Evolutionary conservation across 2,113 vertebrate genomes (phyloP).

Genomic region (Sceloporus tristichus): DNA sequence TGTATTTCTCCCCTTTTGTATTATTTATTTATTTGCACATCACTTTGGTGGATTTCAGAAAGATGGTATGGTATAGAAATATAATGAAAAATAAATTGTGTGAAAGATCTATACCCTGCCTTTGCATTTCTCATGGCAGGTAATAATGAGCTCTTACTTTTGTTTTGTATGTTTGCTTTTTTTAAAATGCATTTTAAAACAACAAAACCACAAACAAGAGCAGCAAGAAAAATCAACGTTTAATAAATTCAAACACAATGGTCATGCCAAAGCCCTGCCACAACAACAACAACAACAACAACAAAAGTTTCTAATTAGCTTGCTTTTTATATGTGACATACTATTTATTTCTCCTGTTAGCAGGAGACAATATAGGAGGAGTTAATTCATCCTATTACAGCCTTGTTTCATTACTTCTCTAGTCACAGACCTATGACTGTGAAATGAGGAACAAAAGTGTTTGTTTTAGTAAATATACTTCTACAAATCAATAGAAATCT

Average conservation of each 20-base stretch:
- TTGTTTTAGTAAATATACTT: neutral
- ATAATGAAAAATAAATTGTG: too few relatives aligned
- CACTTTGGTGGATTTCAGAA: too few relatives aligned
- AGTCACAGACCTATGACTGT: neutral
- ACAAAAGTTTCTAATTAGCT: neutral
- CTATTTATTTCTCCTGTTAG: conserved; percentile 5
- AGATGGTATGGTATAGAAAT: too few relatives aligned
- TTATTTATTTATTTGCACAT: too few relatives aligned
- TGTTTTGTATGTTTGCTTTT: neutral
- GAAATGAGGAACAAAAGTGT: rapidly evolving
- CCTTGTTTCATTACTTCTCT: neutral
- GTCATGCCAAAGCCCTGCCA: neutral
- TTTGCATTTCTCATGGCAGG: neutral
- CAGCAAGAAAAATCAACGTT: neutral
- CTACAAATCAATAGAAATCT: neutral
- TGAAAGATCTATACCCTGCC: too few relatives aligned
- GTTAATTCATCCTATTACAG: neutral
- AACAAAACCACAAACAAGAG: neutral
- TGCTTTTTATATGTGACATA: neutral
- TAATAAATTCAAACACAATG: conserved; percentile 9
- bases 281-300: neutral
- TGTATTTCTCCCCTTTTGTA: too few relatives aligned
- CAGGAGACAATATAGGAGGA: neutral
- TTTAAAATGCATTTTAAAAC: neutral
- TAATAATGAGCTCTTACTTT: neutral